Evolutionary conservation across 2,797 vertebrate genomes (phyloP), one percentile per base, ranked within the genome.

Genomic region (Karalla daura): DNA sequence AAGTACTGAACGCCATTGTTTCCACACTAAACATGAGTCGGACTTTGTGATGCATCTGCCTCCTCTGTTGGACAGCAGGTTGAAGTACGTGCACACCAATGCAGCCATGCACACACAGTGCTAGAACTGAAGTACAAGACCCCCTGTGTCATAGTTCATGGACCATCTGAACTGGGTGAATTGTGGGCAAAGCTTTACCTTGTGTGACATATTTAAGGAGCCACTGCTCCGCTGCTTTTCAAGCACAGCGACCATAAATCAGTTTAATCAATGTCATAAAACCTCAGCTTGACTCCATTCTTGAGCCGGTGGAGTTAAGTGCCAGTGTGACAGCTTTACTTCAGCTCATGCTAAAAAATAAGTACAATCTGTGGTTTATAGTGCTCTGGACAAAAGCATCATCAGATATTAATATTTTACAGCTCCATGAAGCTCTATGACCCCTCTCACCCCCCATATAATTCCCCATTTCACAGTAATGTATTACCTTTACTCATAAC

Each of bases 221-320:
- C n/a, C 18, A 17, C 5, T 33, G n/a, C 50, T 28, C n/a, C 18
- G 17, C 23, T 44, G 37, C 15, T 47, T 46, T 70, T 56, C 9
- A 62, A n/a, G 30, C 28, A 37, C 20, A 15, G 2, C 1, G 21
- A 35, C 12, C 13, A 27, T 63, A 55, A 63, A 60, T 61, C 63
- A 50, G 0, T 45, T 25, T 46, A 24, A 65, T 6, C 27, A 8
- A 3, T 44, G 28, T 13, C 40, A 58, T 52, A 60, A 61, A 40
- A 45, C 35, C 37, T 59, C 63, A 63, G 45, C 51, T 66, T 63
- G 43, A 64, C 7, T n/a, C 68, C 11, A 39, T 58, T 62, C n/a
- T 47, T 36, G 7, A 23, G 15, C 17, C 41, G 24, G 17, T 23
- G 37, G 27, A 43, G 24, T 28, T 56, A 12, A n/a, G 2, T 10